Evolutionary conservation across 2,888 invertebrate species (phyloP).

Genomic region (Hirtodrosophila histrioides): DNA sequence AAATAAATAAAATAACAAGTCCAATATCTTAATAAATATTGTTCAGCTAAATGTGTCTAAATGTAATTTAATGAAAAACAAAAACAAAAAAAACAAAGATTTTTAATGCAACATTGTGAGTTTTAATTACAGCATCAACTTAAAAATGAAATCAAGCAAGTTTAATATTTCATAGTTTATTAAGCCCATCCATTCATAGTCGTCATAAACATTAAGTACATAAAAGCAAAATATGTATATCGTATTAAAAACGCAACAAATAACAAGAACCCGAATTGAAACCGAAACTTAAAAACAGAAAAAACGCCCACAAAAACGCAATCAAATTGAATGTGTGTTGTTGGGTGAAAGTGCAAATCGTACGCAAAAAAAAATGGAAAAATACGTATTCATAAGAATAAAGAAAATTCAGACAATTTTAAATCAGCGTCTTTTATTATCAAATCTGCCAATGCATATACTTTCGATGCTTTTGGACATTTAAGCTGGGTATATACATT

Average conservation of each 20-base stretch:
- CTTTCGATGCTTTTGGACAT: background rate
- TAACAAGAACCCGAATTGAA: constrained; percentile 55
- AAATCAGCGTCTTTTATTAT: constrained; percentile 47
- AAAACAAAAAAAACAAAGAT: constrained; percentile 63
- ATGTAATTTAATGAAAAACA: constrained; percentile 68
- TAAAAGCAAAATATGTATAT: constrained; percentile 43
- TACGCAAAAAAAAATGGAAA: constrained; percentile 50
- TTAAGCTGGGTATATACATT: constrained; percentile 7
- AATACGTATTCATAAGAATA: constrained; percentile 66
- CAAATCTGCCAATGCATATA: background rate
- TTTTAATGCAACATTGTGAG: constrained; percentile 73
- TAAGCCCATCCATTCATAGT: constrained; percentile 77
- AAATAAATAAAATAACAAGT: constrained; percentile 7
- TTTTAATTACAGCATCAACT: constrained; percentile 70
- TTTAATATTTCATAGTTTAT: constrained; percentile 79
- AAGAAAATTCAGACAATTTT: constrained; percentile 63
- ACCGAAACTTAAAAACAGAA: constrained; percentile 38
- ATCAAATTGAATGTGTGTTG: constrained; percentile 53
- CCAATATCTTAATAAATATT: constrained; percentile 64
- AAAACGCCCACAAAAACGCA: constrained; percentile 47
- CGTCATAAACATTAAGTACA: constrained; percentile 77
- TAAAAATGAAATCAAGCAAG: constrained; percentile 52
- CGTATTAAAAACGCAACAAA: constrained; percentile 46
- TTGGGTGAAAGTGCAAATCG: constrained; percentile 51
- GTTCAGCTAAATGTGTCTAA: constrained; percentile 78